These are phyloP conservation scores for Maniola jurtina DNA, from an alignment of 1,140 invertebrate genomes.

Conservation along the genomic window DNA sequence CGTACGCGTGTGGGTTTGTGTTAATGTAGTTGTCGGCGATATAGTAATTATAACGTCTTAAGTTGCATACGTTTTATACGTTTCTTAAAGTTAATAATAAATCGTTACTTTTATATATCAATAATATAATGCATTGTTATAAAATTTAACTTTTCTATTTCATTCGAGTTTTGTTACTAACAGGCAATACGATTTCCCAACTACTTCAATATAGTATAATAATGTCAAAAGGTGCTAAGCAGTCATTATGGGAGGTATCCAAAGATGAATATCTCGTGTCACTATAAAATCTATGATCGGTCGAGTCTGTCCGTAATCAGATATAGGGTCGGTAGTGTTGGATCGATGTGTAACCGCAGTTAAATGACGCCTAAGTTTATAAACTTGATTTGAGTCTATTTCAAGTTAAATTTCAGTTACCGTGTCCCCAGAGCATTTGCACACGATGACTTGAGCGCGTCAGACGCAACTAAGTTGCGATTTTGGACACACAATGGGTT, in stretches of 20 bases:
- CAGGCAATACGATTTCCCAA: constrained; percentile 8
- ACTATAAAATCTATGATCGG: constrained; percentile 20
- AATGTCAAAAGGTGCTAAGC: constrained; percentile 27
- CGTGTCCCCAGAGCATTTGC: background rate
- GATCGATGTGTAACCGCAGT: background rate
- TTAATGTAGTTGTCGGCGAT: constrained; percentile 60
- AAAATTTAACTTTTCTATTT: constrained; percentile 30
- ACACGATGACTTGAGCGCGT: background rate
- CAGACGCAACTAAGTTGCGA: background rate
- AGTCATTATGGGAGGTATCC: constrained; percentile 14
- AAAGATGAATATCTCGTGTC: constrained; percentile 15
- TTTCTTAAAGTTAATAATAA: constrained; percentile 19
- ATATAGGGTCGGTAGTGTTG: background rate
- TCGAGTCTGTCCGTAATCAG: constrained; percentile 12
- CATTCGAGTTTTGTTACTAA: constrained; percentile 15
- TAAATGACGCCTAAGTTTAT: background rate
- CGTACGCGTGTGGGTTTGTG: constrained; percentile 74
- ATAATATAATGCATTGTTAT: constrained; percentile 42
- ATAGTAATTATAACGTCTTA: constrained; percentile 35
- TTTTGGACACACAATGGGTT: too few species aligned
- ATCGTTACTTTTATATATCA: constrained; percentile 31
- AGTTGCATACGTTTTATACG: constrained; percentile 36
- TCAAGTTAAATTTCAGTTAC: background rate
- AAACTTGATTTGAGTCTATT: too few species aligned
- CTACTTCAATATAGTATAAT: background rate